These are phyloP conservation scores for Etia nguti DNA, from an alignment of 2,113 vertebrate species.

Conservation along the genomic window DNA sequence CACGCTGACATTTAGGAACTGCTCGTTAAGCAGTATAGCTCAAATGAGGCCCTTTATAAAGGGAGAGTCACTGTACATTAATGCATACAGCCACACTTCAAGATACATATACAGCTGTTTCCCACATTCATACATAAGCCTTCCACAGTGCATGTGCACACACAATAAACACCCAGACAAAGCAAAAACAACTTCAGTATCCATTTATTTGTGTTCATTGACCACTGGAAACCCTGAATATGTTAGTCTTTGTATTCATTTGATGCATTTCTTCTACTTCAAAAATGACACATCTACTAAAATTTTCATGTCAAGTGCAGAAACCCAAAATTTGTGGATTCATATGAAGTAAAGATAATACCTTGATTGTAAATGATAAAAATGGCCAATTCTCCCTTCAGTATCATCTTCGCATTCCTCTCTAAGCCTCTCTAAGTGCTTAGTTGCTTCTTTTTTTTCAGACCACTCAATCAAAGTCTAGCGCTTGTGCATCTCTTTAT, in stretches of 20 bases:
- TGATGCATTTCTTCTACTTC: neutral
- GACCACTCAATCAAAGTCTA: neutral
- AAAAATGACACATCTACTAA: neutral
- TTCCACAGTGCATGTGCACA: neutral
- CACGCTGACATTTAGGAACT: conserved; percentile 68
- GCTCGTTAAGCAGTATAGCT: conserved; percentile 57
- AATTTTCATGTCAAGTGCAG: neutral
- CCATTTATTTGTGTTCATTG: neutral
- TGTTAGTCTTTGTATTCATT: neutral
- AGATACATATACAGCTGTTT: neutral
- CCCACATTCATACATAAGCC: neutral
- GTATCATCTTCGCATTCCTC: neutral
- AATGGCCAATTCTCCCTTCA: neutral
- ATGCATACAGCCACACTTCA: neutral
- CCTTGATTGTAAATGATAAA: neutral
- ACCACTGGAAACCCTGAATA: neutral
- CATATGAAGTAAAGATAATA: neutral
- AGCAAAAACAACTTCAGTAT: neutral
- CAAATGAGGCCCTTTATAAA: conserved; percentile 5
- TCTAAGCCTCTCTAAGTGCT: neutral
- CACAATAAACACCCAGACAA: neutral
- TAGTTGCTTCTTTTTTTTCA: neutral
- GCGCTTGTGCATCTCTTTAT: neutral
- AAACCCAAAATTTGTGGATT: neutral
- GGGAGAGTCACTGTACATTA: neutral